Percentiles rank a stretch among this genome's conserved stretches.
Evolutionary conservation across 2,888 invertebrate genomes (phyloP).

Genomic region (Eudasyphora cyanicolor): DNA sequence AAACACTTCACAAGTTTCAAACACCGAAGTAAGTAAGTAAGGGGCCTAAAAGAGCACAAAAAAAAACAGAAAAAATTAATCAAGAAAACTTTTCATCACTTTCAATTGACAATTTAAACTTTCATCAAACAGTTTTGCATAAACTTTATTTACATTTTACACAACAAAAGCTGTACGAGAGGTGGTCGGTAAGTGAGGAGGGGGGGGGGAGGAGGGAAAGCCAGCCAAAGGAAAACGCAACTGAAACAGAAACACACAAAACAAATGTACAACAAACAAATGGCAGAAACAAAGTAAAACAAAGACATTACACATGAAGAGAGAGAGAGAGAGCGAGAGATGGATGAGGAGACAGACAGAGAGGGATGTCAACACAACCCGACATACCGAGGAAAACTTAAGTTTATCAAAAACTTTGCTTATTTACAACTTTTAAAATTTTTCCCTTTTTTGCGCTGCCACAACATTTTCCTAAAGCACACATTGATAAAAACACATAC

Average conservation of each 20-base stretch:
- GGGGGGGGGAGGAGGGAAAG: constrained; percentile 34
- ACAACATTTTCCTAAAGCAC: neutral
- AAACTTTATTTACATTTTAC: constrained; percentile 71
- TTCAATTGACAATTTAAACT: constrained; percentile 79
- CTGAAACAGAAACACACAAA: constrained; percentile 5
- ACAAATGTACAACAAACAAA: neutral
- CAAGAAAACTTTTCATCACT: constrained; percentile 78
- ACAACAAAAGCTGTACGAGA: too few relatives aligned
- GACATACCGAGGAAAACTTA: constrained; percentile 18
- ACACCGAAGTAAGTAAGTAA: constrained; percentile 47
- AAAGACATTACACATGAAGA: constrained; percentile 19
- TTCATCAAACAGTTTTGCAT: constrained; percentile 76
- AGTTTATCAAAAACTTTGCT: constrained; percentile 63
- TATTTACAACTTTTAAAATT: constrained; percentile 58
- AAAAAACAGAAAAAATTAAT: constrained; percentile 72
- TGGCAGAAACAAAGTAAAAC: neutral
- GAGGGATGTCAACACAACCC: neutral
- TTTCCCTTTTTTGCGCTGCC: constrained; percentile 36
- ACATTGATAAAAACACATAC: constrained; percentile 10
- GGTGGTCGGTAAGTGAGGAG: too few relatives aligned
- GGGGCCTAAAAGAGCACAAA: neutral
- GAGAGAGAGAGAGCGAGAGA: neutral
- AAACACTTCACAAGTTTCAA: constrained; percentile 64
- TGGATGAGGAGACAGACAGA: constrained; percentile 12
- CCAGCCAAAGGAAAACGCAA: constrained; percentile 34